These are phyloP conservation scores for Drosophila navojoa DNA, from an alignment of 1,140 invertebrate species.

Conservation along the genomic window DNA sequence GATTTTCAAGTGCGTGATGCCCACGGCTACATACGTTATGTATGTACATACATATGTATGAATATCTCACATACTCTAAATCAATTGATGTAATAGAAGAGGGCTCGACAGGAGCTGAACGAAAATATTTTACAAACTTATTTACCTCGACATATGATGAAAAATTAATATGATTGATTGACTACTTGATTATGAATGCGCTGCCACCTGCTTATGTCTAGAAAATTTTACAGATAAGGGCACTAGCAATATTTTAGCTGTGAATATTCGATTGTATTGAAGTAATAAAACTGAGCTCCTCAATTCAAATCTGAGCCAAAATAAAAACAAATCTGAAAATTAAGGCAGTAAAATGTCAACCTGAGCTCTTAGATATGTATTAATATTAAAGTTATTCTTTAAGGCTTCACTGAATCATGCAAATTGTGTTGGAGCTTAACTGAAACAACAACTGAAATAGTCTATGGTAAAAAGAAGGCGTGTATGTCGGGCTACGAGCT, in stretches of 20 bases:
- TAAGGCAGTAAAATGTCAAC: neutral
- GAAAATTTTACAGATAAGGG: too few relatives aligned
- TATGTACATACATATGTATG: neutral
- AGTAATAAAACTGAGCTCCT: too few relatives aligned
- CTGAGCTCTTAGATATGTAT: neutral
- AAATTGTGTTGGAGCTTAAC: slow-evolving; percentile 22
- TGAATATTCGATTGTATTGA: too few relatives aligned
- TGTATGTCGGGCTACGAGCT: slow-evolving; percentile 19
- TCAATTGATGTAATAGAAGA: neutral
- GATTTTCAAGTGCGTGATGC: slow-evolving; percentile 69
- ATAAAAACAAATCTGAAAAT: neutral
- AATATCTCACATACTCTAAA: neutral
- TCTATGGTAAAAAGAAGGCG: slow-evolving; percentile 49
- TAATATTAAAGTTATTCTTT: slow-evolving; percentile 16
- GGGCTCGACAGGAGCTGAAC: slow-evolving; percentile 17
- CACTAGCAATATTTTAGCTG: too few relatives aligned
- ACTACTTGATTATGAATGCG: too few relatives aligned
- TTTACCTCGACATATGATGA: neutral
- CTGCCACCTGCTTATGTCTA: too few relatives aligned
- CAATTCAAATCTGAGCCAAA: too few relatives aligned
- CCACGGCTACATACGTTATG: slow-evolving; percentile 3
- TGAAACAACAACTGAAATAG: slow-evolving; percentile 10
- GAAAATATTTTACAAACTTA: neutral
- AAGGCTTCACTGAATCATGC: slow-evolving; percentile 27
- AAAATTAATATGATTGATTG: neutral